phyloP scores from a whole-genome alignment of 1,140 invertebrate species.

The Pollicipes pollicipes region DNA sequence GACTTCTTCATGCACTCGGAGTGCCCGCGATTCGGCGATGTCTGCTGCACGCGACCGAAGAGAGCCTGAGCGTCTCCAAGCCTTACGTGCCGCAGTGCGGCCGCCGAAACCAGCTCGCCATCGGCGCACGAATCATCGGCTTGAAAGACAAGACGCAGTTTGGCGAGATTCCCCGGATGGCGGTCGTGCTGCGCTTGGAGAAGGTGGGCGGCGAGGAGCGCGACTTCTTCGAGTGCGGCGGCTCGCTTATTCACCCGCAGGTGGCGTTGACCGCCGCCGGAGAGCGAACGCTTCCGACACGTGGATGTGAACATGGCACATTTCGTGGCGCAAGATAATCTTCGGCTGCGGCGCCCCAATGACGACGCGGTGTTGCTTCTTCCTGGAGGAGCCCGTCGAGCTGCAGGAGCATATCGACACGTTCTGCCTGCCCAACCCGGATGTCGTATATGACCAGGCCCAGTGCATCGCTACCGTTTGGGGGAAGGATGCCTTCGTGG shows the following conservation, averaged over 20 bases:
- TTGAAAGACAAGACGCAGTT: conserved; percentile 22
- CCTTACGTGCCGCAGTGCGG: conserved; percentile 40
- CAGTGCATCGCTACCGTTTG: conserved; percentile 29
- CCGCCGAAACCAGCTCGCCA: conserved; percentile 42
- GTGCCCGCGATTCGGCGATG: conserved; percentile 21
- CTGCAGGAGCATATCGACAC: conserved; percentile 55
- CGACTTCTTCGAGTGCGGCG: conserved; percentile 36
- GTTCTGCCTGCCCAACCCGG: conserved; percentile 47
- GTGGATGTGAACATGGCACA: conserved; percentile 23
- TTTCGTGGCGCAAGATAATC: conserved; percentile 47
- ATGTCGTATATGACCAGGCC: conserved; percentile 29
- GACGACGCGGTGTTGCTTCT: conserved; percentile 62
- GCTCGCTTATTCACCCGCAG: conserved; percentile 46
- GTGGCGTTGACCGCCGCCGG: conserved; percentile 51
- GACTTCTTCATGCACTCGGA: conserved; percentile 11
- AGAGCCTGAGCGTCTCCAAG: no score
- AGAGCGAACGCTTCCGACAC: conserved; percentile 11
- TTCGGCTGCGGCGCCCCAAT: conserved; percentile 38
- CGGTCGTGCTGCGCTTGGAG: conserved; percentile 47
- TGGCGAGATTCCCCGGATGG: conserved; percentile 21
- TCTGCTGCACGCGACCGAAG: conserved; percentile 23
- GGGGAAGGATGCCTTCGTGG: conserved; percentile 29
- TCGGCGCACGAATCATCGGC: conserved; percentile 48
- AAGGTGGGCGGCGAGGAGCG: conserved; percentile 26
- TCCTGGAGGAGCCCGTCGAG: conserved; percentile 41